Conservation (phyloP, 2,888 invertebrate genomes). For the Furcula furcula region DNA sequence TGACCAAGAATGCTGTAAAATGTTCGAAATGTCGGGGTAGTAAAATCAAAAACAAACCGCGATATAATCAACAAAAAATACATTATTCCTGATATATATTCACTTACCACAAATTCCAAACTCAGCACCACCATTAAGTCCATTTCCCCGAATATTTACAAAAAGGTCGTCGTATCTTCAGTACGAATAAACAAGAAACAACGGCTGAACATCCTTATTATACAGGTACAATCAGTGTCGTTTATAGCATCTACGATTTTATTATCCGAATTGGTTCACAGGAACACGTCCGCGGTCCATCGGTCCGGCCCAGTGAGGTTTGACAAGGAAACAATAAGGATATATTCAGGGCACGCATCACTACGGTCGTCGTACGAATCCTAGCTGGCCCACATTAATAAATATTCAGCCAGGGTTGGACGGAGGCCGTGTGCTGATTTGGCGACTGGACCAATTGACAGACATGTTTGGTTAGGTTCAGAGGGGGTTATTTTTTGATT, state of each 20-base stretch:
- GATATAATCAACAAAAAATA: too few species aligned
- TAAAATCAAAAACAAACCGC: too few species aligned
- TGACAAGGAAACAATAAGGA: constrained; percentile 36
- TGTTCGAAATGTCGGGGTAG: too few species aligned
- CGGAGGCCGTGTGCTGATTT: constrained; percentile 19
- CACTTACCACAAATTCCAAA: too few species aligned
- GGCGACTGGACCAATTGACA: constrained; percentile 5
- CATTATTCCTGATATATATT: too few species aligned
- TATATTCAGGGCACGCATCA: constrained; percentile 38
- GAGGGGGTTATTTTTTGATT: too few species aligned
- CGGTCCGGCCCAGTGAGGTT: constrained; percentile 10
- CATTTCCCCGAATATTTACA: too few species aligned
- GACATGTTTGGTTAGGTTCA: neutral
- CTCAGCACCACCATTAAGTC: too few species aligned
- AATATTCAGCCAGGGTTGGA: constrained; percentile 35
- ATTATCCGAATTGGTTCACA: constrained; percentile 1
- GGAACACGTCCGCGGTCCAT: constrained; percentile 1
- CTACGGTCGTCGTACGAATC: constrained; percentile 11
- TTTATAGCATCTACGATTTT: constrained; percentile 1
- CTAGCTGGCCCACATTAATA: constrained; percentile 32
- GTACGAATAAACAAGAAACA: neutral
- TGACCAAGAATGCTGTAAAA: too few species aligned
- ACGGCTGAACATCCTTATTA: neutral
- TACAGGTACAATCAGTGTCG: constrained; percentile 1
- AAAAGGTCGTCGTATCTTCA: too few species aligned